A percentile compares a stretch with the other conserved stretches of the same genome.
These are phyloP conservation scores for Helicolenus hilgendorfi DNA, from an alignment of 2,797 vertebrate genomes.

Conservation along the genomic window DNA sequence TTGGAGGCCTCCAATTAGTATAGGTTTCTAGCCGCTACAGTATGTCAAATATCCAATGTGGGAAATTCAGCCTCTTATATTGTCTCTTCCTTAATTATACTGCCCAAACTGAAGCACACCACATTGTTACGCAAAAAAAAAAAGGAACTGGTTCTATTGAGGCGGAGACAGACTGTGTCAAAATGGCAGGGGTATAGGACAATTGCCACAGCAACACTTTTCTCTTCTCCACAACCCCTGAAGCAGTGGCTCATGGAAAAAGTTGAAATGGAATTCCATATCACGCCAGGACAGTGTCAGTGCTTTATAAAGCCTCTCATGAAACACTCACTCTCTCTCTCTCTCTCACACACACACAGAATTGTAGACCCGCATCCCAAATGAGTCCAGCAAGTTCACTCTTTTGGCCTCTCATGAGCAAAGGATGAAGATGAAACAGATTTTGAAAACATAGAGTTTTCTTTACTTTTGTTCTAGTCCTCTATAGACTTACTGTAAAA, in stretches of 20 bases:
- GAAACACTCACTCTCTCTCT: constrained; percentile 14
- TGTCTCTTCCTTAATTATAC: background rate
- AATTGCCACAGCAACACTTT: constrained; percentile 36
- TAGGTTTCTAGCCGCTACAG: constrained; percentile 15
- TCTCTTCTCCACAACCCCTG: constrained; percentile 13
- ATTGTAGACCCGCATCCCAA: background rate
- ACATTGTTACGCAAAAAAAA: constrained; percentile 36
- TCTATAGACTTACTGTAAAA: background rate
- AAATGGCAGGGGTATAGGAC: constrained; percentile 36
- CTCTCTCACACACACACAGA: background rate
- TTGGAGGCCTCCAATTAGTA: constrained; percentile 33
- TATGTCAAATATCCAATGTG: constrained; percentile 1
- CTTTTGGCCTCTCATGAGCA: constrained; percentile 12
- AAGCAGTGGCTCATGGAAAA: constrained; percentile 50
- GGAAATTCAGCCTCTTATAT: background rate
- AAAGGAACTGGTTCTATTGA: constrained; percentile 4
- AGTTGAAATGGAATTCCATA: constrained; percentile 73
- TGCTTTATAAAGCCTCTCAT: constrained; percentile 41
- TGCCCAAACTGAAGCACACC: constrained; percentile 27
- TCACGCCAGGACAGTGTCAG: constrained; percentile 59
- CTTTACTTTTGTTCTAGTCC: background rate
- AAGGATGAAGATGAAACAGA: constrained; percentile 31
- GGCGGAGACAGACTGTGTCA: constrained; percentile 48
- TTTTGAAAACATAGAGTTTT: background rate
- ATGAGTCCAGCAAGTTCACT: constrained; percentile 37